Evolutionary conservation across 2,888 invertebrate species (phyloP).

Genomic region (Holacanthella duospinosa): DNA sequence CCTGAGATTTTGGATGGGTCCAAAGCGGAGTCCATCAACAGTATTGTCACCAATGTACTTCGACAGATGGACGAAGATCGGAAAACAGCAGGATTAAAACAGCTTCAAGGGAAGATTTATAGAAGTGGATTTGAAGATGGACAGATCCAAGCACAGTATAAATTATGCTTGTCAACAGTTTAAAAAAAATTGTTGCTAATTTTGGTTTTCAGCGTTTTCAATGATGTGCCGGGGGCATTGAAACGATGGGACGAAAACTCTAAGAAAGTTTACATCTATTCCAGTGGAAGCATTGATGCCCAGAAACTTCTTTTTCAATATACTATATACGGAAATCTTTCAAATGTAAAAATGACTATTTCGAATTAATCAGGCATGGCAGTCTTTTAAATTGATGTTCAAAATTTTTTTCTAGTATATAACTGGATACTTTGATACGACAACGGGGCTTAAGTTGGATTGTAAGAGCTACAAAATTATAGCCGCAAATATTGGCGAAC

Average conservation of each 20-base stretch:
- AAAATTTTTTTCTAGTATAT: slow-evolving; percentile 46
- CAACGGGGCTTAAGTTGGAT: slow-evolving; percentile 69
- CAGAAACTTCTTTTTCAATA: slow-evolving; percentile 77
- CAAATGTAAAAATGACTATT: too few relatives aligned
- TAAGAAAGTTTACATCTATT: slow-evolving; percentile 70
- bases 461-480: slow-evolving; percentile 67
- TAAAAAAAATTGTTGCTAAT: not conserved
- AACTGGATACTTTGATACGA: slow-evolving; percentile 75
- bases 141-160: slow-evolving; percentile 76
- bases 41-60: slow-evolving; percentile 49
- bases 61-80: slow-evolving; percentile 74
- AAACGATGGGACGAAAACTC: slow-evolving; percentile 59
- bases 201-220: slow-evolving; percentile 60
- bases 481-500: slow-evolving; percentile 53
- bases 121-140: slow-evolving; percentile 68
- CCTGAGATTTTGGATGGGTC: slow-evolving; percentile 20
- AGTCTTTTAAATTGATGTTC: not conserved
- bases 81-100: slow-evolving; percentile 68
- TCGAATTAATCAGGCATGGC: too few relatives aligned
- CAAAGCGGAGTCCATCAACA: not conserved
- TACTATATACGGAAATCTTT: slow-evolving; percentile 64
- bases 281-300: slow-evolving; percentile 81
- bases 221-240: slow-evolving; percentile 68
- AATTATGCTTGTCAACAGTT: slow-evolving; percentile 45
- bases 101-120: slow-evolving; percentile 85